Conservation (phyloP, 2,888 invertebrate genomes). For the Acrocera orbiculus region DNA sequence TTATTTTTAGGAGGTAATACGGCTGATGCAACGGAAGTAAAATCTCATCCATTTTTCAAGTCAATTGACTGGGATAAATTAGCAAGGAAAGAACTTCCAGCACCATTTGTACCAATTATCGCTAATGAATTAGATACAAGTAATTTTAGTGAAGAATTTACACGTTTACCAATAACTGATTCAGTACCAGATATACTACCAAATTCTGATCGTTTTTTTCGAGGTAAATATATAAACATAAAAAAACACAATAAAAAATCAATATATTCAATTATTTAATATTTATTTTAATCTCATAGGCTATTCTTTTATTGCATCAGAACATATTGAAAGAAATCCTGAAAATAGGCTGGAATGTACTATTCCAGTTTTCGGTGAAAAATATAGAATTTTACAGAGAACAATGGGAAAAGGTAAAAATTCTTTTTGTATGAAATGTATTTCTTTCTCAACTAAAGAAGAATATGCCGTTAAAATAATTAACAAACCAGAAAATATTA, state of each 20-base stretch:
- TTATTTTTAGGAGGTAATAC: constrained; percentile 51
- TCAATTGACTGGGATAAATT: constrained; percentile 70
- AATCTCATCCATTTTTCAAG: constrained; percentile 74
- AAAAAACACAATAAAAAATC: too few species aligned
- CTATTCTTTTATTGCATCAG: constrained; percentile 11
- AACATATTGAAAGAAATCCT: constrained; percentile 2
- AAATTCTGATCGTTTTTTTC: constrained; percentile 71
- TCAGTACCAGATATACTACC: constrained; percentile 79
- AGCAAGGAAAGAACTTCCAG: constrained; percentile 54
- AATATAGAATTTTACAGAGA: too few species aligned
- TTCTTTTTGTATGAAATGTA: constrained; percentile 69
- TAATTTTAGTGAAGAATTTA: constrained; percentile 95
- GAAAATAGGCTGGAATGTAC: too few species aligned
- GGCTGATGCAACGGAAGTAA: constrained; percentile 72
- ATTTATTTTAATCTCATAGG: constrained; percentile 7
- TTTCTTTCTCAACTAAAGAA: constrained; percentile 50
- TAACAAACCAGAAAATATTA: constrained; percentile 7
- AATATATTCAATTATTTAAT: not conserved
- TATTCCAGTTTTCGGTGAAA: too few species aligned
- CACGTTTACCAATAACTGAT: constrained; percentile 76
- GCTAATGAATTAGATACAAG: constrained; percentile 77
- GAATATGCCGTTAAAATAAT: constrained; percentile 74
- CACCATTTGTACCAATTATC: constrained; percentile 84
- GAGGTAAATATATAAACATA: constrained; percentile 35
- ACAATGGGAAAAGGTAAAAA: constrained; percentile 81